Conservation (phyloP, 2,113 vertebrate species). For the Drymodes brunneopygia region DNA sequence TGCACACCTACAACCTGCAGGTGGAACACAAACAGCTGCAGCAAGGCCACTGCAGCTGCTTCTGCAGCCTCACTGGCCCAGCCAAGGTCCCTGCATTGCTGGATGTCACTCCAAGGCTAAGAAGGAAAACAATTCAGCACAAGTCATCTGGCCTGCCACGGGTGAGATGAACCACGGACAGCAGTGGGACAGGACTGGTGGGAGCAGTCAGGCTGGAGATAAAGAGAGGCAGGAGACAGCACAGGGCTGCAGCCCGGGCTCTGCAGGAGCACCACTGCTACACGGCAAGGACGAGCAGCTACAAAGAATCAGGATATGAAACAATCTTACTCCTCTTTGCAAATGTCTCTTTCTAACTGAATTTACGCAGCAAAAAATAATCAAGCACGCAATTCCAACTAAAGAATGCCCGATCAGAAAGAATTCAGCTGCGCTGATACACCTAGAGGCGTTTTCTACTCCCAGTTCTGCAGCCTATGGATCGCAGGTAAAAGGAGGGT, state of each 20-base stretch:
- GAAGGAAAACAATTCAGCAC: background rate
- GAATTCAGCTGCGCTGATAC: background rate
- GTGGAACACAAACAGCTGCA: background rate
- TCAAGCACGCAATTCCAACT: rapidly evolving
- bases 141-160: background rate
- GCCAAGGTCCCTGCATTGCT: background rate
- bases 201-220: background rate
- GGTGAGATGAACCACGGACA: background rate
- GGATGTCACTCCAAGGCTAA: background rate
- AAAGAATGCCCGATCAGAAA: background rate
- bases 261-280: background rate
- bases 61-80: background rate
- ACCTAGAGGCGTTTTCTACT: background rate
- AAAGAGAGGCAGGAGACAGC: background rate
- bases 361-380: background rate
- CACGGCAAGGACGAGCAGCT: background rate
- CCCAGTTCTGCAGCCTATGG: rapidly evolving
- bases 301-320: rapidly evolving
- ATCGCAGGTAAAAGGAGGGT: background rate
- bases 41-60: background rate
- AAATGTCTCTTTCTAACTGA: background rate
- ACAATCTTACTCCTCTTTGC: background rate
- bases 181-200: background rate
- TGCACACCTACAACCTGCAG: background rate
- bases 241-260: background rate